Conservation (phyloP, 1,140 invertebrate genomes). For the Alviniconcha marisindica region DNA sequence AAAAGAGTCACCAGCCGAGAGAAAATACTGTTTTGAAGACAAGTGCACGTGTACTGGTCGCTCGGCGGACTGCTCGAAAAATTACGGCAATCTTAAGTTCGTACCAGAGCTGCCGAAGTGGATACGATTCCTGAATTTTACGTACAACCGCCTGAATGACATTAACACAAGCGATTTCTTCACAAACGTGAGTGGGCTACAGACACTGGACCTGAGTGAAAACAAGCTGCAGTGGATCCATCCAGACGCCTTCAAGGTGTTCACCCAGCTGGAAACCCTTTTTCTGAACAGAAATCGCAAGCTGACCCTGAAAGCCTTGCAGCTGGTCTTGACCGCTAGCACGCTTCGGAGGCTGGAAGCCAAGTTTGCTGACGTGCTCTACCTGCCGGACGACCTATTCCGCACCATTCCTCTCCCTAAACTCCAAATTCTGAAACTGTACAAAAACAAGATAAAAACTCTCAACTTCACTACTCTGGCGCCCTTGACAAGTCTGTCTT, state of each 20-base stretch:
- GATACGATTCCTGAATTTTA: too few species aligned
- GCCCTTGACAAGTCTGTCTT: background rate
- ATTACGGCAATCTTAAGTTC: too few species aligned
- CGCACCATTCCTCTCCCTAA: background rate
- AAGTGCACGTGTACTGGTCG: too few species aligned
- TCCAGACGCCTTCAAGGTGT: background rate
- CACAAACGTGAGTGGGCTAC: too few species aligned
- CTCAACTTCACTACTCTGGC: background rate
- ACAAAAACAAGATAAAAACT: background rate
- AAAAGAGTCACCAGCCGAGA: too few species aligned
- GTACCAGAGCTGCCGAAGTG: too few species aligned
- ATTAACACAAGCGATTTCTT: too few species aligned
- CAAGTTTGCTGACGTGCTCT: background rate
- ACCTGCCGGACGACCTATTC: background rate
- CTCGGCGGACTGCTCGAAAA: too few species aligned
- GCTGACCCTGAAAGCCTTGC: background rate
- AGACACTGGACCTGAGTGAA: too few species aligned
- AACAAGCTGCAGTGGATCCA: too few species aligned
- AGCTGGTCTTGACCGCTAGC: background rate
- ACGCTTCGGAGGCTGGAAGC: background rate
- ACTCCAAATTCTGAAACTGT: background rate
- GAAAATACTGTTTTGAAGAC: too few species aligned
- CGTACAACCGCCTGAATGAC: too few species aligned
- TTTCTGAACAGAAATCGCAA: background rate
- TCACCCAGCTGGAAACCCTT: background rate